These are phyloP conservation scores for Macrosteles quadrilineatus DNA, from an alignment of 1,140 invertebrate genomes.

Conservation along the genomic window DNA sequence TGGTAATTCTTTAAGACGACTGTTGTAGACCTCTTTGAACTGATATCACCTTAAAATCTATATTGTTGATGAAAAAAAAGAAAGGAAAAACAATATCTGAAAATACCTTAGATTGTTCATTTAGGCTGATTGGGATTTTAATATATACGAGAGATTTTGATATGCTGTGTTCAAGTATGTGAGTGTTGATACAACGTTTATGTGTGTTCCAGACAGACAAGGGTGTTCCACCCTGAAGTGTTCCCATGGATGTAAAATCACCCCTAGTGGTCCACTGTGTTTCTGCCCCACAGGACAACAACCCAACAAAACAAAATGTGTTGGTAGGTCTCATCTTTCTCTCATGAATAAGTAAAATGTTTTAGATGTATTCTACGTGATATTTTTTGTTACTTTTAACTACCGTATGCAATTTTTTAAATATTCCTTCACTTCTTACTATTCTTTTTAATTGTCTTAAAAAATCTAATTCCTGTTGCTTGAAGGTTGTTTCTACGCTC, in stretches of 20 bases:
- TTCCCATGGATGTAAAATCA: conserved; percentile 64
- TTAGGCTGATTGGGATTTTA: background rate
- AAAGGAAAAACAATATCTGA: background rate
- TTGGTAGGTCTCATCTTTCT: conserved; percentile 59
- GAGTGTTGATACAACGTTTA: background rate
- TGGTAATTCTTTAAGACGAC: no score
- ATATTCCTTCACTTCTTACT: no score
- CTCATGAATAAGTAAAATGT: no score
- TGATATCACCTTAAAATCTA: no score
- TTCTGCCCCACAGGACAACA: conserved; percentile 73
- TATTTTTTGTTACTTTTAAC: no score
- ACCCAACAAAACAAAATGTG: conserved; percentile 61
- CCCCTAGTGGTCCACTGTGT: conserved; percentile 68
- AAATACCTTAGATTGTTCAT: background rate
- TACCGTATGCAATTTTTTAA: no score
- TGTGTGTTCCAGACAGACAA: conserved; percentile 52
- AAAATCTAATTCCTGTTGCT: no score
- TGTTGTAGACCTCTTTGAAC: no score
- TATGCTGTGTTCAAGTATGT: background rate
- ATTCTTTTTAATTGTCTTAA: no score
- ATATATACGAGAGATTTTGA: background rate
- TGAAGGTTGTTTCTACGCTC: no score
- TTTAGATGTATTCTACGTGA: no score
- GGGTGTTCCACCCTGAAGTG: conserved; percentile 62
- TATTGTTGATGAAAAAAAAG: no score